Evolutionary conservation across 2,113 vertebrate genomes (phyloP).

Genomic region (Candoia aspera): DNA sequence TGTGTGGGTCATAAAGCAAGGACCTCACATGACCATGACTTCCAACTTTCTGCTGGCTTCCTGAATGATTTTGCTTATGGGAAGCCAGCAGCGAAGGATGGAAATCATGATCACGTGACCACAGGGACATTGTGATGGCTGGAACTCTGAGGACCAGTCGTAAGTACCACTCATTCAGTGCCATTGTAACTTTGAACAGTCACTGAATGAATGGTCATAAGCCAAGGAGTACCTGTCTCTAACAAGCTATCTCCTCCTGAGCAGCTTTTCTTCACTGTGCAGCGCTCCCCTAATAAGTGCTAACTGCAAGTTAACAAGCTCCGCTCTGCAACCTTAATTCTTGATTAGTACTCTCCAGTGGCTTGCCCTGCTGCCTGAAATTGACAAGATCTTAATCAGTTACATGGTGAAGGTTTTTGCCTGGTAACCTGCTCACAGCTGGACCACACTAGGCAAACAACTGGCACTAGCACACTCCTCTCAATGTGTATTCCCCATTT

Average conservation of each 20-base stretch:
- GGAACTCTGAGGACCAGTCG: neutral
- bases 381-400: neutral
- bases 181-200: neutral
- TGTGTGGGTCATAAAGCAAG: neutral
- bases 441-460: neutral
- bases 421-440: neutral
- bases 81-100: neutral
- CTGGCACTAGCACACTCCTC: neutral
- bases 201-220: neutral
- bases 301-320: neutral
- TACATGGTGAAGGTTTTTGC: neutral
- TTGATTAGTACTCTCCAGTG: neutral
- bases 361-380: neutral
- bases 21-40: neutral
- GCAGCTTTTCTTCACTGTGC: too few species aligned
- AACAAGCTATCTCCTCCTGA: too few species aligned
- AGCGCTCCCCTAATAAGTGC: neutral
- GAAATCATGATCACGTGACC: neutral
- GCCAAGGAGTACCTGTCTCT: too few species aligned
- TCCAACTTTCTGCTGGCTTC: neutral
- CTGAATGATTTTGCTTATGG: neutral
- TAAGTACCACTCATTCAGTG: neutral
- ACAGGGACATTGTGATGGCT: neutral
- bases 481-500: neutral
- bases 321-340: neutral